A percentile compares a stretch with the other conserved stretches of the same genome.
These are phyloP conservation scores for Dreissena rostriformis DNA, from an alignment of 1,140 invertebrate species.

Conservation along the genomic window DNA sequence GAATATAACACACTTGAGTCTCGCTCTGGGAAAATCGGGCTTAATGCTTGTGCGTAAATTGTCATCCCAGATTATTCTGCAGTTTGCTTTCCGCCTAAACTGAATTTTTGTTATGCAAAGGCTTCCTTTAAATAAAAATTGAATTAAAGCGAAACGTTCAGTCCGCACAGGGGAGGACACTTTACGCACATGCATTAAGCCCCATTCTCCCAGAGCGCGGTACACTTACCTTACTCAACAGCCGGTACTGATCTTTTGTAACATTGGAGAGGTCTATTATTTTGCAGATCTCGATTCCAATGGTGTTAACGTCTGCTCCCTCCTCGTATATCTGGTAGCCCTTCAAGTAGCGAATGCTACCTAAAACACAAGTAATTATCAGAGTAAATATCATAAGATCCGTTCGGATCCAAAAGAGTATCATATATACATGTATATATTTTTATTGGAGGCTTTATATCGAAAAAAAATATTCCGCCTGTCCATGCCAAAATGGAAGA, in stretches of 20 bases:
- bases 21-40: too few species aligned
- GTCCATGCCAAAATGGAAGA: neutral
- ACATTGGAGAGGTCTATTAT: constrained; percentile 18
- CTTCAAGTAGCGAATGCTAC: constrained; percentile 13
- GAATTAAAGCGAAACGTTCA: neutral
- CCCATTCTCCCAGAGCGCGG: neutral
- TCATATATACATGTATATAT: neutral
- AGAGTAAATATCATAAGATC: neutral
- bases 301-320: neutral
- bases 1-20: too few species aligned
- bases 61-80: neutral
- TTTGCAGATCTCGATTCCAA: neutral
- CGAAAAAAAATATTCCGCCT: neutral
- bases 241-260: neutral
- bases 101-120: too few species aligned
- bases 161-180: neutral
- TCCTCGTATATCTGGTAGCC: constrained; percentile 22
- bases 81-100: neutral
- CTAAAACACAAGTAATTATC: constrained; percentile 2
- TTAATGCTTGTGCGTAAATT: too few species aligned
- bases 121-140: neutral
- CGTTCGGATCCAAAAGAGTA: neutral
- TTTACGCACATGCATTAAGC: neutral
- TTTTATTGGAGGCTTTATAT: neutral
- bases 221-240: constrained; percentile 10